A percentile compares a stretch with the other conserved stretches of the same genome.
Evolutionary conservation across 2,888 invertebrate genomes (phyloP).

Genomic region (Amphiduros pacificus): DNA sequence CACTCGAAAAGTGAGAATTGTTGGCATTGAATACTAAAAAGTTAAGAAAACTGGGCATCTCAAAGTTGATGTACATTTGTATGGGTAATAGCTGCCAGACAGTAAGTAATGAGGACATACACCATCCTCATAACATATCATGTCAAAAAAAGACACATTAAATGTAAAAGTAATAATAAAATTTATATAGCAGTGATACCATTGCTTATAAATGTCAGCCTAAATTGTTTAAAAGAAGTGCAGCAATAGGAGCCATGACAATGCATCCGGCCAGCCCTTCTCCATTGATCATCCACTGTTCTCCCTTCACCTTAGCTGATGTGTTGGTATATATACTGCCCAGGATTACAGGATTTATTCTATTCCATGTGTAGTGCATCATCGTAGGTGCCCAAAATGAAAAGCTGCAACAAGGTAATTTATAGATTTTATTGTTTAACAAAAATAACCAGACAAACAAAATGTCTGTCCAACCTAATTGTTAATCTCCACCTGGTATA

Average conservation of each 20-base stretch:
- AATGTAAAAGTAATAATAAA: no score
- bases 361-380: conserved; percentile 43
- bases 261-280: conserved; percentile 42
- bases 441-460: neutral
- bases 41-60: no score
- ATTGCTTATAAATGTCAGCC: no score
- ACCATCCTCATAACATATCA: no score
- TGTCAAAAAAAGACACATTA: no score
- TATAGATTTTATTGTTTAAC: neutral
- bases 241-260: conserved; percentile 31
- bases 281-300: conserved; percentile 44
- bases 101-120: no score
- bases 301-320: conserved; percentile 33
- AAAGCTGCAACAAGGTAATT: conserved; percentile 31
- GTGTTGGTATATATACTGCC: conserved; percentile 44
- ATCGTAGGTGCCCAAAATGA: conserved; percentile 37
- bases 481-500: no score
- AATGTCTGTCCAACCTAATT: neutral
- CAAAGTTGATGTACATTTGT: no score
- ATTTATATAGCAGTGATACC: no score
- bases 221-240: neutral
- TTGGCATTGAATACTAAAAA: no score
- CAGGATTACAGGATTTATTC: conserved; percentile 36
- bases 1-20: no score
- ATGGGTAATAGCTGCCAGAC: no score